phyloP scores from a whole-genome alignment of 2,888 invertebrate genomes.

The Eilema caniola region DNA sequence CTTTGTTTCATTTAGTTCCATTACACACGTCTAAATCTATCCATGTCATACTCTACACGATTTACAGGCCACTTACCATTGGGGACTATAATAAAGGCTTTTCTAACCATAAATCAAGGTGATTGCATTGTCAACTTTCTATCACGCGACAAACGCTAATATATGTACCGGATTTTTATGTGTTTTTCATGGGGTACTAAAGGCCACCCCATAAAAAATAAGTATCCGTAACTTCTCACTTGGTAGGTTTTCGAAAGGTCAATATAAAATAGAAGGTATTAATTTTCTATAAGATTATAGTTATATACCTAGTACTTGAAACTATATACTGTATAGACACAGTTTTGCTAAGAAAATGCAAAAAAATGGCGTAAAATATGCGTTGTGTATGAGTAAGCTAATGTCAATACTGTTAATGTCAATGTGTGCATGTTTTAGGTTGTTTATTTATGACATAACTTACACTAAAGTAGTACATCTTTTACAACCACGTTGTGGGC shows the following conservation, averaged over 20 bases:
- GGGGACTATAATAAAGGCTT: slow-evolving; percentile 18
- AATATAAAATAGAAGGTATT: slow-evolving; percentile 6
- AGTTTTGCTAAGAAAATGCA: no score
- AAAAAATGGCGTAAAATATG: no score
- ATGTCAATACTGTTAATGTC: no score
- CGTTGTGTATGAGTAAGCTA: no score
- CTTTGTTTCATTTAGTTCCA: slow-evolving; percentile 3
- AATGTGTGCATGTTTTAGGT: no score
- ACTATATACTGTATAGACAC: no score
- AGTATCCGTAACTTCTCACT: slow-evolving; percentile 45
- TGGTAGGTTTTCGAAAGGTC: slow-evolving; percentile 43
- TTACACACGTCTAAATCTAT: slow-evolving; percentile 7
- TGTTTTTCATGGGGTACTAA: slow-evolving; percentile 51
- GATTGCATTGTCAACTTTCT: slow-evolving; percentile 45
- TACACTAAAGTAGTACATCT: no score
- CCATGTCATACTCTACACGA: slow-evolving; percentile 26
- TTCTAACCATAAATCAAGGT: slow-evolving; percentile 36
- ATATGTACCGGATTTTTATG: slow-evolving; percentile 38
- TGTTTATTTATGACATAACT: no score
- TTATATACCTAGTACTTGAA: no score
- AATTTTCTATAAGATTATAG: background rate
- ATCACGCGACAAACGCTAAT: slow-evolving; percentile 35
- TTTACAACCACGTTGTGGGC: no score
- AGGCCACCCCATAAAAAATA: slow-evolving; percentile 54
- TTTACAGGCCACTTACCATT: slow-evolving; percentile 27